Evolutionary conservation across 2,113 vertebrate genomes (phyloP).

Genomic region (Aegypius monachus): DNA sequence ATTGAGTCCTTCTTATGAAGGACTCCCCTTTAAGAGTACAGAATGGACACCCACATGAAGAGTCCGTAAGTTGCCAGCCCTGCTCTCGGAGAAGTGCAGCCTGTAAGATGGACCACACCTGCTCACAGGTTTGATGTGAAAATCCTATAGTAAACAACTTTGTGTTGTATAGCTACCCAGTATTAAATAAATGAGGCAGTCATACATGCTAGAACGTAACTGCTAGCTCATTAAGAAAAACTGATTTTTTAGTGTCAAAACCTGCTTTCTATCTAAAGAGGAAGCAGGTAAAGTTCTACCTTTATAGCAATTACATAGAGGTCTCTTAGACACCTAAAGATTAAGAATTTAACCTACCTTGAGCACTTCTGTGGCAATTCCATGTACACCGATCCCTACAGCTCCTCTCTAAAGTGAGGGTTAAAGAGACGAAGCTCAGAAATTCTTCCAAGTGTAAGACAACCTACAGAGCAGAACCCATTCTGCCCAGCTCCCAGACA

Average conservation of each 20-base stretch:
- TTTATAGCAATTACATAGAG: neutral
- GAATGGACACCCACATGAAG: neutral
- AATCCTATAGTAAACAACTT: neutral
- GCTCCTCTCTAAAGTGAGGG: neutral
- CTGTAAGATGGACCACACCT: neutral
- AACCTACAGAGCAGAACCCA: neutral
- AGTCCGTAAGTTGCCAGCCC: fast-evolving
- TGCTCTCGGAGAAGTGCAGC: neutral
- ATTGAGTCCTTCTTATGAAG: neutral
- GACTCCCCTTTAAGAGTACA: neutral
- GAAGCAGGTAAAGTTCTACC: neutral
- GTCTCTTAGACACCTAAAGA: neutral
- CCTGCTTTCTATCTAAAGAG: neutral
- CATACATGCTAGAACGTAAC: neutral
- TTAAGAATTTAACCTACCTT: neutral
- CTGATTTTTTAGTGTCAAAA: neutral
- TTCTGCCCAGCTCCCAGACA: neutral
- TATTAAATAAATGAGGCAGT: neutral
- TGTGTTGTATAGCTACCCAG: neutral
- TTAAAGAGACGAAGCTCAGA: neutral
- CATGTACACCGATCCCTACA: neutral
- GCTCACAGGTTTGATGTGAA: neutral
- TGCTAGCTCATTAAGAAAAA: neutral
- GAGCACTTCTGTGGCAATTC: neutral
- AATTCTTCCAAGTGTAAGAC: neutral